These are phyloP conservation scores for Apodemia zela DNA, from an alignment of 2,888 invertebrate species.

Conservation along the genomic window DNA sequence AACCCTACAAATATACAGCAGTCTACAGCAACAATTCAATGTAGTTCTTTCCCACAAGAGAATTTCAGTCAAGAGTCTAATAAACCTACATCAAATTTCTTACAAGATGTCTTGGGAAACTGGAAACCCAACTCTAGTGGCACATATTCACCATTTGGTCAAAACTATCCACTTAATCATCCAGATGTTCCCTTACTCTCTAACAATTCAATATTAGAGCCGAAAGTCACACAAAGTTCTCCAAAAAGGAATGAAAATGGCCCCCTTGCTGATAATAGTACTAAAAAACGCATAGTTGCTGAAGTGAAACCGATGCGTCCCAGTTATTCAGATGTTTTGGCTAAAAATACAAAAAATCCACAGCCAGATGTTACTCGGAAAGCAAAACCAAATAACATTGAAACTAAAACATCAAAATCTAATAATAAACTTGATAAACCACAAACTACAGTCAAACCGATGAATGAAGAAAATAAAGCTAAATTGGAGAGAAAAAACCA, in stretches of 20 bases:
- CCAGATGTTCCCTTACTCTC: conserved; percentile 61
- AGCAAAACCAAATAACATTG: conserved; percentile 57
- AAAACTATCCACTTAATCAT: conserved; percentile 76
- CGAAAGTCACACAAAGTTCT: conserved; percentile 49
- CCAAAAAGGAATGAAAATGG: conserved; percentile 68
- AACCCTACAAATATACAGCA: conserved; percentile 49
- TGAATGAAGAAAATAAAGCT: conserved; percentile 55
- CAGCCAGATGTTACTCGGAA: conserved; percentile 70
- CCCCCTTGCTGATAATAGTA: conserved; percentile 75
- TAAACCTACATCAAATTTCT: conserved; percentile 73
- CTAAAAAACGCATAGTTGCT: conserved; percentile 87
- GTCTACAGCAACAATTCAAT: conserved; percentile 43
- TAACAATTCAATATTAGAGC: conserved; percentile 49
- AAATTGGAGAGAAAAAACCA: conserved; percentile 63
- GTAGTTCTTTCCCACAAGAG: conserved; percentile 46
- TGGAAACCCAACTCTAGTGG: conserved; percentile 86
- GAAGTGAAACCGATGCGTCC: conserved; percentile 94
- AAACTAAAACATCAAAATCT: conserved; percentile 57
- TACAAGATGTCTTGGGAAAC: conserved; percentile 86
- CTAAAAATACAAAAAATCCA: conserved; percentile 82
- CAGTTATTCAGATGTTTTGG: conserved; percentile 90
- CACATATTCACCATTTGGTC: conserved; percentile 87
- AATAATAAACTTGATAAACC: conserved; percentile 63
- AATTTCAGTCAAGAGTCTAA: conserved; percentile 47
- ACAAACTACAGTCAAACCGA: conserved; percentile 43